phyloP scores from a whole-genome alignment of 2,888 invertebrate genomes.

The Calameuta filiformis region DNA sequence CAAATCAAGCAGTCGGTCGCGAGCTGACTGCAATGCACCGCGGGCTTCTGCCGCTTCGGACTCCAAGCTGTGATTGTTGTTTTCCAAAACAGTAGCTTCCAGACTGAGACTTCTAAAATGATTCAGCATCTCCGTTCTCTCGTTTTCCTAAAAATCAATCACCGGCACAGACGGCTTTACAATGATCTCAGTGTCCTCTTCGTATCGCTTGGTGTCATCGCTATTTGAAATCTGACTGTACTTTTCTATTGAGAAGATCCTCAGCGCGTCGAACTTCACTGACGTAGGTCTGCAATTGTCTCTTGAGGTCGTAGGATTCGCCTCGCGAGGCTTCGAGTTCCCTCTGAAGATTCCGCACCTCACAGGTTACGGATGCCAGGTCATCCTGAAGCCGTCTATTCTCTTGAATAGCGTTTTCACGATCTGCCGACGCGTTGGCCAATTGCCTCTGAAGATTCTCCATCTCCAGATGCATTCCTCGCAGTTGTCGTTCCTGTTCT shows the following conservation, averaged over 20 bases:
- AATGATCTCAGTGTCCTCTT: not conserved
- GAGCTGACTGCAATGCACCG: conserved; percentile 69
- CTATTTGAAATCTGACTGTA: conserved; percentile 41
- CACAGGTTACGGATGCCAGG: conserved; percentile 73
- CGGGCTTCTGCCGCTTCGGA: conserved; percentile 80
- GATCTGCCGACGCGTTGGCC: conserved; percentile 68
- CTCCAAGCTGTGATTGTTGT: conserved; percentile 83
- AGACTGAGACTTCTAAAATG: conserved; percentile 82
- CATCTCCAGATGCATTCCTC: conserved; percentile 66
- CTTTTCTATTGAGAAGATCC: conserved; percentile 78
- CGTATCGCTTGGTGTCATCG: not conserved
- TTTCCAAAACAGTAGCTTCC: conserved; percentile 82
- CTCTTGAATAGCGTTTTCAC: conserved; percentile 73
- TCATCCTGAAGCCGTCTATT: conserved; percentile 82
- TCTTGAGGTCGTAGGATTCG: conserved; percentile 80
- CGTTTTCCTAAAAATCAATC: conserved; percentile 73
- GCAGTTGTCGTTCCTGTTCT: conserved; percentile 54
- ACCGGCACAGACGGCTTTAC: not conserved
- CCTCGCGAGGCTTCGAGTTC: conserved; percentile 77
- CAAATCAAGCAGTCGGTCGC: conserved; percentile 72
- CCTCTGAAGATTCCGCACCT: conserved; percentile 72
- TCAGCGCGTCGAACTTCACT: conserved; percentile 83
- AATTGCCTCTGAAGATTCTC: conserved; percentile 72
- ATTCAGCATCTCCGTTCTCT: conserved; percentile 83
- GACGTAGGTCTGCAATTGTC: conserved; percentile 84